Conservation (phyloP, 2,113 vertebrate species). For the Atherinomorus stipes region DNA sequence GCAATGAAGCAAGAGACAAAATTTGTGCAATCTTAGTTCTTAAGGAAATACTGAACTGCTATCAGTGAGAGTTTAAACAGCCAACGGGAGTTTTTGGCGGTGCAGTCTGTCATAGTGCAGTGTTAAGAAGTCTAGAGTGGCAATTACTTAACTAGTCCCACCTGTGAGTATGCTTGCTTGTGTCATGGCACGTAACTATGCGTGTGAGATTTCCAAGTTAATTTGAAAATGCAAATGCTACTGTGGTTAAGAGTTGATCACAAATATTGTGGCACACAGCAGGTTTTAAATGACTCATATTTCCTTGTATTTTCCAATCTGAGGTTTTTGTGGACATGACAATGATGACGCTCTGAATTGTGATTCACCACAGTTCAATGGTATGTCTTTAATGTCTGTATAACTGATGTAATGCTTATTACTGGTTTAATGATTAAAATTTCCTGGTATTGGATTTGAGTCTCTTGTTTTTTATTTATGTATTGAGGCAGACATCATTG, state of each 20-base stretch:
- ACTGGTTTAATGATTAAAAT: conserved; percentile 72
- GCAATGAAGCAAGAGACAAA: conserved; percentile 53
- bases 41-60: conserved; percentile 4
- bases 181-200: conserved; percentile 43
- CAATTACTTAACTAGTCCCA: conserved; percentile 22
- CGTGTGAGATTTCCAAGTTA: conserved; percentile 41
- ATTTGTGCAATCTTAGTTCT: conserved; percentile 50
- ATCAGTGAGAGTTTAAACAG: conserved; percentile 5
- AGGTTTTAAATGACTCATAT: conserved; percentile 17
- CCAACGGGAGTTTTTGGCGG: conserved; percentile 3
- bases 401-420: conserved; percentile 61
- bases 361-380: conserved; percentile 49
- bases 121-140: conserved; percentile 14
- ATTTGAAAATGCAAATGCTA: not conserved
- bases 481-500: not conserved
- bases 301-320: conserved; percentile 21
- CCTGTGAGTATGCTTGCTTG: conserved; percentile 30
- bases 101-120: conserved; percentile 18
- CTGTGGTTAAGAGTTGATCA: conserved; percentile 31
- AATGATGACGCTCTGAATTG: conserved; percentile 30
- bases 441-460: conserved; percentile 65
- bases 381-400: conserved; percentile 68
- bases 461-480: not conserved
- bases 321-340: conserved; percentile 36
- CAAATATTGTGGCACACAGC: not conserved